phyloP scores from a whole-genome alignment of 1,140 invertebrate genomes.

The Camponotus pennsylvanicus region DNA sequence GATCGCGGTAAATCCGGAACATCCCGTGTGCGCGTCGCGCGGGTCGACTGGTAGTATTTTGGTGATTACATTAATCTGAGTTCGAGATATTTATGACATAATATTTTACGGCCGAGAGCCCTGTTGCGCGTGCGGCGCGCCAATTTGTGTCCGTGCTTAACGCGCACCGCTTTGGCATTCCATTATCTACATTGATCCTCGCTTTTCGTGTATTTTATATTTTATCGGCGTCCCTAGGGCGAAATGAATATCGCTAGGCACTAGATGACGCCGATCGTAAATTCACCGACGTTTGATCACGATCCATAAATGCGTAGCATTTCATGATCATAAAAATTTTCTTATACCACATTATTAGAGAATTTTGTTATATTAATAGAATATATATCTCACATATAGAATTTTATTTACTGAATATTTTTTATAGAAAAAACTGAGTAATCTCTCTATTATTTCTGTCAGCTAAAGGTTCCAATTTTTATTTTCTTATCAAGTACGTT shows the following conservation, averaged over 20 bases:
- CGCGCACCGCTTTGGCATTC: slow-evolving; percentile 48
- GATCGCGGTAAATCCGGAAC: slow-evolving; percentile 38
- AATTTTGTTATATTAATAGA: background rate
- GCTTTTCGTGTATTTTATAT: slow-evolving; percentile 64
- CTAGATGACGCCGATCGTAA: slow-evolving; percentile 42
- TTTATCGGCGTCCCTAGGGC: slow-evolving; percentile 49
- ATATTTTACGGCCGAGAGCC: slow-evolving; percentile 55
- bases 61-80: slow-evolving; percentile 61
- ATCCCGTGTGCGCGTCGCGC: slow-evolving; percentile 4
- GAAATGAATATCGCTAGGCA: slow-evolving; percentile 53
- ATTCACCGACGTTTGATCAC: slow-evolving; percentile 42
- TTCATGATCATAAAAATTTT: background rate
- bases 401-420: background rate
- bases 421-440: background rate
- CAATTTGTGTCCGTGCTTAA: slow-evolving; percentile 60
- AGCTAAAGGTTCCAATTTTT: background rate
- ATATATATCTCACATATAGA: background rate
- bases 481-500: background rate
- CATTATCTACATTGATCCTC: slow-evolving; percentile 61
- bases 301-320: slow-evolving; percentile 8
- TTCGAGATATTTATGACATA: slow-evolving; percentile 63
- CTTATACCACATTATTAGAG: background rate
- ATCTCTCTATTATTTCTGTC: background rate
- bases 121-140: slow-evolving; percentile 50
- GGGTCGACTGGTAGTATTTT: slow-evolving; percentile 49